A percentile compares a stretch with the other conserved stretches of the same genome.
These are phyloP conservation scores for Enteromius thamalakanensis DNA, from an alignment of 2,797 vertebrate genomes.

Conservation along the genomic window DNA sequence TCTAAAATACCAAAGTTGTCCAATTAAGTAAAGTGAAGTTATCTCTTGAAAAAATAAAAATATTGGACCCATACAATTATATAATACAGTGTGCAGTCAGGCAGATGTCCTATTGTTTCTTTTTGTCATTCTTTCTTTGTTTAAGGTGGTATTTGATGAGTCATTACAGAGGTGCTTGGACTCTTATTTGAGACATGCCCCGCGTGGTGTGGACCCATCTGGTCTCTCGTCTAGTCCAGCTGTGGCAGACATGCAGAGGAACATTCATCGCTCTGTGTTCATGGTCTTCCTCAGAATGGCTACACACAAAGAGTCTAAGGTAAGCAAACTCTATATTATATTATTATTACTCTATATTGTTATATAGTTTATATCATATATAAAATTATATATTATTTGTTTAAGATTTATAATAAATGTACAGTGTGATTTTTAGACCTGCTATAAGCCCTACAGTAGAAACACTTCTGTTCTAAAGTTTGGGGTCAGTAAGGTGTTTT, in stretches of 20 bases:
- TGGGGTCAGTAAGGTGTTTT: neutral
- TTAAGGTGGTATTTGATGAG: conserved; percentile 93
- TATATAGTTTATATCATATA: too few relatives aligned
- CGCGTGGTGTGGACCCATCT: conserved; percentile 81
- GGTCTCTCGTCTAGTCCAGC: conserved; percentile 71
- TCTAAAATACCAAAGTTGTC: neutral
- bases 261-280: conserved; percentile 84
- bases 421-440: neutral
- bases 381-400: neutral
- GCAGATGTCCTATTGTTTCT: neutral
- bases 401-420: neutral
- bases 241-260: conserved; percentile 80
- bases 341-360: too few relatives aligned
- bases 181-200: conserved; percentile 86
- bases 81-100: neutral
- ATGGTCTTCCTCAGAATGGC: conserved; percentile 95
- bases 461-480: neutral
- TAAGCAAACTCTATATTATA: conserved; percentile 64
- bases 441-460: neutral
- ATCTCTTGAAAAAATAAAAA: neutral
- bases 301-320: conserved; percentile 97
- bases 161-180: conserved; percentile 91
- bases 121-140: neutral
- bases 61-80: neutral
- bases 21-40: neutral